These are phyloP conservation scores for Falco rusticolus DNA, from an alignment of 2,797 vertebrate species.

Conservation along the genomic window DNA sequence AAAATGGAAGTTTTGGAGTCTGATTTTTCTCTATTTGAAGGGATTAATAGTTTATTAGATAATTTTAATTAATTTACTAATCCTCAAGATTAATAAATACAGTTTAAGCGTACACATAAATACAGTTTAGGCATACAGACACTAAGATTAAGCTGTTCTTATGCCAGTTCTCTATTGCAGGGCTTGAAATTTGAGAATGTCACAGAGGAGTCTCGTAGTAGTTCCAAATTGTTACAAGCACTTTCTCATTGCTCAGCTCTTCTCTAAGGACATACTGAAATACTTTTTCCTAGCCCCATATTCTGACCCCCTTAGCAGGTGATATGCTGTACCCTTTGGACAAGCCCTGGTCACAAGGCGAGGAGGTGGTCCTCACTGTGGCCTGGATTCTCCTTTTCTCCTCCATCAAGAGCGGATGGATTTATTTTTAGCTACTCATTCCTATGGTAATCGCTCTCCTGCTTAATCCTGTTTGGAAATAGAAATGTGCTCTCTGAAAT, in stretches of 20 bases:
- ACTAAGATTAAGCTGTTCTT: background rate
- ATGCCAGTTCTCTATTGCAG: background rate
- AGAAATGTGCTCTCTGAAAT: background rate
- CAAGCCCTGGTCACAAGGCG: rapidly evolving
- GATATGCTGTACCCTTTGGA: background rate
- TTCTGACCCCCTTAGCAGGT: too few species aligned
- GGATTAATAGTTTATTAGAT: background rate
- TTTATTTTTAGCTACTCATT: background rate
- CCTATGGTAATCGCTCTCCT: background rate
- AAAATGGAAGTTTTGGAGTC: background rate
- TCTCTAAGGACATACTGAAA: too few species aligned
- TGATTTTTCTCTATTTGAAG: background rate
- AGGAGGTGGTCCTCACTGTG: rapidly evolving
- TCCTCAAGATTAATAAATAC: background rate
- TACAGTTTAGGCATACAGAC: background rate
- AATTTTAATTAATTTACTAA: background rate
- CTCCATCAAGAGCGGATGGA: background rate
- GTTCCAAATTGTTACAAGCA: too few species aligned
- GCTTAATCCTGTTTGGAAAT: background rate
- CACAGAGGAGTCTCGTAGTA: background rate
- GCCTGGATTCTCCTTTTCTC: background rate
- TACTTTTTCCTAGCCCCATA: background rate
- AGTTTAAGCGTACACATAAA: background rate
- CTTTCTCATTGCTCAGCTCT: background rate
- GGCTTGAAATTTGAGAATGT: background rate